Conservation (phyloP, 2,797 vertebrate species). For the Amazona finschi region DNA sequence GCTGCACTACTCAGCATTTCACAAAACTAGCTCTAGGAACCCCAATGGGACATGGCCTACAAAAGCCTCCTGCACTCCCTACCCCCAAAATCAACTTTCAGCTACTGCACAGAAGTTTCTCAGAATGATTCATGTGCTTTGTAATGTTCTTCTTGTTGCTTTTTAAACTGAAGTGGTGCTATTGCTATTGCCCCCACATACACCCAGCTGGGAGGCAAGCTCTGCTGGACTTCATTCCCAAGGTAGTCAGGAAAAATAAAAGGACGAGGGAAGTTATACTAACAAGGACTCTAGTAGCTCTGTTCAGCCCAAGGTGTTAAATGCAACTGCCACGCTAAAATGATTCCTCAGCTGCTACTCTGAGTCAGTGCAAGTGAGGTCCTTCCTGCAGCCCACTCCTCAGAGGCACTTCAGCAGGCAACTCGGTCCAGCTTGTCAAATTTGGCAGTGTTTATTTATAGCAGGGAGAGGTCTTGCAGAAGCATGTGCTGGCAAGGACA, state of each 20-base stretch:
- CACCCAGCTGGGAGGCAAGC: neutral
- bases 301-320: neutral
- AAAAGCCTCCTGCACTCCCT: neutral
- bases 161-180: neutral
- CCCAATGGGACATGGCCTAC: accelerated
- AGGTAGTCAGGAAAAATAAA: neutral
- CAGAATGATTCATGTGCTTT: neutral
- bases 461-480: constrained; percentile 83
- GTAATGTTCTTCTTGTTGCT: neutral
- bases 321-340: neutral
- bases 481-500: constrained; percentile 83
- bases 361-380: neutral
- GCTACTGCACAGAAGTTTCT: neutral
- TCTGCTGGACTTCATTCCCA: neutral
- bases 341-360: neutral
- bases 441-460: constrained; percentile 90
- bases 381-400: constrained; percentile 34
- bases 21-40: neutral
- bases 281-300: neutral
- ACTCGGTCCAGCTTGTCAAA: constrained; percentile 58
- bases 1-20: neutral
- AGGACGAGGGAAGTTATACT: neutral
- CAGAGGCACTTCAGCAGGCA: constrained; percentile 40
- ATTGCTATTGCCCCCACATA: neutral
- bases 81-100: neutral